Evolutionary conservation across 2,113 vertebrate genomes (phyloP).

Genomic region (Ptychochromis oligacanthus): DNA sequence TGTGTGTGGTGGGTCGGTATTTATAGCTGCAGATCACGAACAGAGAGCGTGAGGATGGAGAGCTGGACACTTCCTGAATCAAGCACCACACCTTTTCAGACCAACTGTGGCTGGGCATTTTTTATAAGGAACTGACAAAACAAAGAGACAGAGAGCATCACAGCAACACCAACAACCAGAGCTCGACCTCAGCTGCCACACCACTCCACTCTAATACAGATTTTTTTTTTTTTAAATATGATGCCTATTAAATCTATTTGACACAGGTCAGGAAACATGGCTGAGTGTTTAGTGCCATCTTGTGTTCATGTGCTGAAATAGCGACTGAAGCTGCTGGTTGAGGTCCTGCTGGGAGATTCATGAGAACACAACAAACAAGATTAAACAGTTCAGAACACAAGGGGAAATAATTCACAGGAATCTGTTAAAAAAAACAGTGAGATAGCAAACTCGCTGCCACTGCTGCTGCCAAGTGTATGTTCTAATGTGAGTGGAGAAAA

Average conservation of each 20-base stretch:
- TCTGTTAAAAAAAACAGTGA: too few species aligned
- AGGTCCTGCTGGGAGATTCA: not conserved
- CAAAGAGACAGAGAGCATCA: not conserved
- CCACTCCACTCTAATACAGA: too few species aligned
- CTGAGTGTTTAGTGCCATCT: conserved; percentile 43
- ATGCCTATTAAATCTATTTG: not conserved
- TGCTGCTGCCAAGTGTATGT: too few species aligned
- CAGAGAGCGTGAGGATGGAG: conserved; percentile 16
- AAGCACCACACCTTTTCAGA: not conserved
- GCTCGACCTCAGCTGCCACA: too few species aligned
- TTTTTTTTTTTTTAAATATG: too few species aligned
- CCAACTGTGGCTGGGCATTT: not conserved
- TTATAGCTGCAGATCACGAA: conserved; percentile 60
- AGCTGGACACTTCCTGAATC: conserved; percentile 38
- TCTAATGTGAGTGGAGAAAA: too few species aligned
- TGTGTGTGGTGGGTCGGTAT: conserved; percentile 58
- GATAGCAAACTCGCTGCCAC: too few species aligned
- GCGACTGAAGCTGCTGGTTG: not conserved
- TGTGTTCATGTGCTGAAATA: conserved; percentile 23
- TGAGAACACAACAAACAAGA: too few species aligned
- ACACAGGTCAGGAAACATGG: not conserved
- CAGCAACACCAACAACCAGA: not conserved
- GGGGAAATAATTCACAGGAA: too few species aligned
- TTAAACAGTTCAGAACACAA: too few species aligned
- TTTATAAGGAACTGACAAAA: not conserved